These are phyloP conservation scores for Atherinomorus stipes DNA, from an alignment of 2,113 vertebrate species.

Conservation along the genomic window DNA sequence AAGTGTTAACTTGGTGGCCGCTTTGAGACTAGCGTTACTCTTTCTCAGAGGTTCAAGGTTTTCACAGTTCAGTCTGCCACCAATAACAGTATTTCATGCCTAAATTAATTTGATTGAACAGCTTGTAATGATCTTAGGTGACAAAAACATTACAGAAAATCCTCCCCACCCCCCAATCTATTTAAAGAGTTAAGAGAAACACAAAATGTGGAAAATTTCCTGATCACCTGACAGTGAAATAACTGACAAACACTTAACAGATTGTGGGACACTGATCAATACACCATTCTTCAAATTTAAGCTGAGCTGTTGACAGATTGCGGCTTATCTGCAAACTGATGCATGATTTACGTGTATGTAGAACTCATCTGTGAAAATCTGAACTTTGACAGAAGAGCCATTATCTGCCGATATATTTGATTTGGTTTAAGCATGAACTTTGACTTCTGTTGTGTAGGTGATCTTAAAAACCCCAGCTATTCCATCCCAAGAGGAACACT, in stretches of 20 bases:
- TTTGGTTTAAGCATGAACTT: not conserved
- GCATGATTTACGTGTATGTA: too few relatives aligned
- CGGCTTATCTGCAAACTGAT: too few relatives aligned
- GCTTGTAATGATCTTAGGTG: too few relatives aligned
- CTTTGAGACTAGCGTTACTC: not conserved
- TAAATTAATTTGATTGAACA: too few relatives aligned
- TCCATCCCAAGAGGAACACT: constrained; percentile 90
- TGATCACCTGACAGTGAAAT: not conserved
- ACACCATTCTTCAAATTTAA: too few relatives aligned
- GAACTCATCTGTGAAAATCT: not conserved
- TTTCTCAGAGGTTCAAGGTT: not conserved
- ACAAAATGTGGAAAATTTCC: not conserved
- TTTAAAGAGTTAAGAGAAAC: not conserved
- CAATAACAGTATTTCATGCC: too few relatives aligned
- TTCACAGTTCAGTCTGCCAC: not conserved
- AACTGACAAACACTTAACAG: not conserved
- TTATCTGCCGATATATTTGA: not conserved
- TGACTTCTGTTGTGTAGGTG: constrained; percentile 76
- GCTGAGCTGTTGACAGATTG: too few relatives aligned
- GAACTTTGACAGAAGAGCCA: not conserved
- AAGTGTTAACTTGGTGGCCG: not conserved
- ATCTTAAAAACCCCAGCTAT: constrained; percentile 88
- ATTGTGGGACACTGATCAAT: not conserved
- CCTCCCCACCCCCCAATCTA: not conserved
- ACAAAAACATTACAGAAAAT: too few relatives aligned